phyloP scores from a whole-genome alignment of 2,797 vertebrate genomes.

The Taenioides sp. region DNA sequence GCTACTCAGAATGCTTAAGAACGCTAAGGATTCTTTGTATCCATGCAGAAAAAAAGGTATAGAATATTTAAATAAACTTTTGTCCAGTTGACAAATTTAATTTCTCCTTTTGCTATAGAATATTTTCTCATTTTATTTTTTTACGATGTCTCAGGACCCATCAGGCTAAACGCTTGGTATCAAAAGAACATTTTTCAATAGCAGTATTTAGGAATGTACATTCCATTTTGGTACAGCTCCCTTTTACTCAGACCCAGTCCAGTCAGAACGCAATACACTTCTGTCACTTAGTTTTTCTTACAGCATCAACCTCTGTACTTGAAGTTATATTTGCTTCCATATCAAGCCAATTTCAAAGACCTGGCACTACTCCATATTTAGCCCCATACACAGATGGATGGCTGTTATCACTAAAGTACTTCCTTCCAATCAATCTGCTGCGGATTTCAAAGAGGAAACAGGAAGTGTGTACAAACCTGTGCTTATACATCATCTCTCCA shows the following conservation, averaged over 20 bases:
- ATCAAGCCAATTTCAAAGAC: neutral
- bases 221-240: neutral
- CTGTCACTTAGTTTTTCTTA: neutral
- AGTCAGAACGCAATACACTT: neutral
- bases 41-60: no score
- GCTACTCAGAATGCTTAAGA: no score
- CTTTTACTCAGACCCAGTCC: neutral
- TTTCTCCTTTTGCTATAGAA: no score
- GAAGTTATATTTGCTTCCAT: neutral
- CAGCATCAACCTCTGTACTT: neutral
- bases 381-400: conserved; percentile 4
- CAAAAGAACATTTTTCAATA: no score
- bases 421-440: conserved; percentile 1
- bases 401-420: neutral
- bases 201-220: no score
- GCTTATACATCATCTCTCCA: neutral
- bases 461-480: conserved; percentile 5
- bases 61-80: no score
- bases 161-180: no score
- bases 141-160: no score
- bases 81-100: no score
- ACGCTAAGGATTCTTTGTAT: no score
- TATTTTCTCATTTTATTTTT: no score
- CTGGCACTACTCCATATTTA: neutral
- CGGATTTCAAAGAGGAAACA: conserved; percentile 4